phyloP scores from a whole-genome alignment of 2,797 vertebrate species.

The Syngnathus rostellatus region DNA sequence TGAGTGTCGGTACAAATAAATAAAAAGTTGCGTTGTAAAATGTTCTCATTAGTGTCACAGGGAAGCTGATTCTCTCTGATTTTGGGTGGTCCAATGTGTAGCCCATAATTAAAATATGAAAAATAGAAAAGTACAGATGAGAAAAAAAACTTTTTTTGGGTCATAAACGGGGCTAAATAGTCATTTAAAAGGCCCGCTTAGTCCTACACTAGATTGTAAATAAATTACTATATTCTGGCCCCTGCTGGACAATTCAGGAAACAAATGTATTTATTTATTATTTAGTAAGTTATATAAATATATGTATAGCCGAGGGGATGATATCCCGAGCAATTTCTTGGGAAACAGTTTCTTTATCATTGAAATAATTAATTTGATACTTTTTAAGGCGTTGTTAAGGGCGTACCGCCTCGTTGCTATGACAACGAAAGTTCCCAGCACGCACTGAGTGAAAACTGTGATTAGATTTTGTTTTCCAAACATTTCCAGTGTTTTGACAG shows the following conservation, averaged over 20 bases:
- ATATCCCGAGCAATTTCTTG: no score
- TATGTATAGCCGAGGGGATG: neutral
- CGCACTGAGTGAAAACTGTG: neutral
- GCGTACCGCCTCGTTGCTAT: neutral
- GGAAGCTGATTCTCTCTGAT: neutral
- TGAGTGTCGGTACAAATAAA: conserved; percentile 16
- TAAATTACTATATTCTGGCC: conserved; percentile 11
- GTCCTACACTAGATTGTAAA: neutral
- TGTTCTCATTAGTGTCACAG: no score
- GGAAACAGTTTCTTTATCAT: neutral
- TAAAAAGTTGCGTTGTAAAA: no score
- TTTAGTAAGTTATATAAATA: neutral
- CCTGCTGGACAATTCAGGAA: conserved; percentile 30
- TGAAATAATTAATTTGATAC: neutral
- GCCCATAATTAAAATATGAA: neutral
- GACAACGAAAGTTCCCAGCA: neutral
- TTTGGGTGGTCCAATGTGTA: neutral
- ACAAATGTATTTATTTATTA: neutral
- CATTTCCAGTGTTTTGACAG: neutral
- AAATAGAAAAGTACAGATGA: neutral
- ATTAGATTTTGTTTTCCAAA: neutral
- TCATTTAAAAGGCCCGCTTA: neutral
- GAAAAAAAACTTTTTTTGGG: neutral
- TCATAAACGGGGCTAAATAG: neutral
- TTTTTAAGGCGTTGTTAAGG: neutral